Evolutionary conservation across 2,888 invertebrate genomes (phyloP), one percentile per base, ranked within the genome.

Genomic region (Drosophila lacicola): DNA sequence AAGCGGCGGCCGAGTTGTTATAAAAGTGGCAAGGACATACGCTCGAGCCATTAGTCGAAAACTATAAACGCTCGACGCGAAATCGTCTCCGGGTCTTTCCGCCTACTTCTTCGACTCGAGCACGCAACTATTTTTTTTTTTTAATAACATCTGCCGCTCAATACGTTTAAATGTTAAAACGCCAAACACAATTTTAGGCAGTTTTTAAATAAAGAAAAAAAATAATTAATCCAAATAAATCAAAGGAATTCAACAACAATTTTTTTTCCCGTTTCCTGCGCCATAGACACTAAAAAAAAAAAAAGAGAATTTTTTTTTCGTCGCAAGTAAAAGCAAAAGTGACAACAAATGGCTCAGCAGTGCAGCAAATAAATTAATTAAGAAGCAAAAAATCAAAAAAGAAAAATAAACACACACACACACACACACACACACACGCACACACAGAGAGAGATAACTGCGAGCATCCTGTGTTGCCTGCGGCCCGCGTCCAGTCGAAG

Each of bases 1-100:
- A 82, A 72, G 82, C 82, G 88, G 72, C 75, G 82, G 77, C 75
- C 74, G 89, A 87, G 87, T 91, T 90, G 90, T 91, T 92, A 92
- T 92, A 92, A 92, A 92, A 92, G 92, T 92, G 88, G 92, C 92
- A 92, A 92, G 92, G 92, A 92, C 92, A 92, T 92, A 91, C 90
- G 90, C 87, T 91, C 90, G 90, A 90, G 90, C 89, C 91, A 92
- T 91, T 92, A 92, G 92, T 92, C 91, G 92, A 91, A 92, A 92
- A 91, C 91, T 92, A 91, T 91, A 90, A 91, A 90, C 91, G 91
- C 90, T 91, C 84, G 90, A 88, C 87, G 91, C 89, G 90, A 91
- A 91, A 91, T 91, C 90, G 90, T 89, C 89, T 90, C 80, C 87
- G 82, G 84, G 82, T 88, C 70, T 81, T 70, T 65, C 73, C 68